These are phyloP conservation scores for Hydropotes inermis DNA, from an alignment of 2,113 vertebrate species.

Conservation along the genomic window DNA sequence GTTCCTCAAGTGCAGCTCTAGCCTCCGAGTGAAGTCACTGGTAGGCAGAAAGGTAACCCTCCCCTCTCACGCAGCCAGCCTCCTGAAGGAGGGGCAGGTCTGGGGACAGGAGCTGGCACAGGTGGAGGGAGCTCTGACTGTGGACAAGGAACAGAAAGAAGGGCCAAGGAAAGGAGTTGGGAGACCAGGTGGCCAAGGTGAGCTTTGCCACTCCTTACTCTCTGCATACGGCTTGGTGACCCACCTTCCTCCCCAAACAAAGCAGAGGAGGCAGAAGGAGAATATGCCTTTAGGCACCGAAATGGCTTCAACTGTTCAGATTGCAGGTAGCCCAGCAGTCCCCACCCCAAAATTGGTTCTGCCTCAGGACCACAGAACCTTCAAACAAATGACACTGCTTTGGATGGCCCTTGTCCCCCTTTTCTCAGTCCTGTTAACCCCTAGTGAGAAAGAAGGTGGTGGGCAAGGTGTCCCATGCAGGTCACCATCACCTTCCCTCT, in stretches of 20 bases:
- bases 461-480: background rate
- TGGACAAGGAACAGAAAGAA: background rate
- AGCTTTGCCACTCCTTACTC: background rate
- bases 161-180: background rate
- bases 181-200: background rate
- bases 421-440: background rate
- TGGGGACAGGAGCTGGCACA: no score
- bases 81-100: background rate
- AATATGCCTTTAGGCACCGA: background rate
- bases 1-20: background rate
- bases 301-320: background rate
- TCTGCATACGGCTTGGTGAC: background rate
- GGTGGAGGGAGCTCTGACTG: background rate
- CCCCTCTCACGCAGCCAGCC: background rate
- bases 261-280: background rate
- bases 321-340: background rate
- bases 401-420: background rate
- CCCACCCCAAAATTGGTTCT: background rate
- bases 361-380: background rate
- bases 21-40: background rate
- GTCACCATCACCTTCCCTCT: background rate
- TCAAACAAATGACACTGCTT: background rate
- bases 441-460: background rate
- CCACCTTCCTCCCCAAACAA: background rate
- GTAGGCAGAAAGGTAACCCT: background rate